Evolutionary conservation across 2,797 vertebrate species (phyloP), one percentile per base, ranked within the genome.

Genomic region (Hippopotamyrus pictus): DNA sequence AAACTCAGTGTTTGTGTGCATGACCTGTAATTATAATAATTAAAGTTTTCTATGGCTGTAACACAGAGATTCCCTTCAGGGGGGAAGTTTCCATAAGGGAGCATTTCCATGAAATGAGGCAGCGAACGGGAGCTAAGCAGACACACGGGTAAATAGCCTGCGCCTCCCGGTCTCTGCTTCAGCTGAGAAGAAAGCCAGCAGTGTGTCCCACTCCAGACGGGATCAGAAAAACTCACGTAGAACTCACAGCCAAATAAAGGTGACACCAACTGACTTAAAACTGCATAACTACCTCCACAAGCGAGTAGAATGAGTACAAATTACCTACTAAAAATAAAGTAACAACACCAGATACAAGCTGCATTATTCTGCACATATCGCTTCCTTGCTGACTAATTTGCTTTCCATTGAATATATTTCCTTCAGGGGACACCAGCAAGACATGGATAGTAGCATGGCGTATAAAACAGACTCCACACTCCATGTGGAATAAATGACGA

Each of bases 1-100:
- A 25, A 44, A 37, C 88, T 14, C 6, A 19, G 65, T 83, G 53
- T 90, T 82, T 90, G 59, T 89, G 89, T 86, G 89, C 51, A 88
- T 37, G 41, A 57, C 57, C 51, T 33, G 69, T 59, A 87, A 88
- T 90, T 90, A 88, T 65, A 82, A 88, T 88, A 53, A 88, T 88
- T 90, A 62, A 50, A n/a, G 50, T 88, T 62, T 65, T 88, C 65
- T 88, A 54, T 73, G 85, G 84, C 25, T 51, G 84, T 25, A 90
- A 59, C 76, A 89, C 86, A 88, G 89, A 82, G 69, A 87, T 88
- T 88, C 89, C 69, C 89, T 90, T 88, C 69, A 82, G 89, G 59
- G 86, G 22, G 22, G 83, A 86, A 73, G 25, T 89, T 89, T 89
- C 89, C 83, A 86, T 29, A 22, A 46, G 29, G 33, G 48, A 25